Evolutionary conservation across 2,888 invertebrate species (phyloP).

Genomic region (Meiosimyza decipiens): DNA sequence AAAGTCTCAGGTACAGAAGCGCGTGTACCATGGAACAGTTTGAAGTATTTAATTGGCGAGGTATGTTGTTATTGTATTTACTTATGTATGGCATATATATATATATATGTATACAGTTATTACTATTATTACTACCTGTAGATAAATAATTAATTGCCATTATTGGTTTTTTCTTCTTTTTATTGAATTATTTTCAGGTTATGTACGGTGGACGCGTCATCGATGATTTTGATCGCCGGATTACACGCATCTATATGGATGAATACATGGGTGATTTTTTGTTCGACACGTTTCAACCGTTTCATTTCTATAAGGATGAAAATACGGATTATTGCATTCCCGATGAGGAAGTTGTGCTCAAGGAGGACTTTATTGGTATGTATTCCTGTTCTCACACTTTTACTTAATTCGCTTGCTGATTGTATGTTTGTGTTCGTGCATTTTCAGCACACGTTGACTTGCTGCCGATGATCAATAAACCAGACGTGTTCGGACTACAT

Average conservation of each 20-base stretch:
- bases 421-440: constrained; percentile 41
- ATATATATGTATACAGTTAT: no score
- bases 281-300: constrained; percentile 90
- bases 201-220: constrained; percentile 96
- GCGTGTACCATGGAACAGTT: constrained; percentile 87
- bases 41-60: constrained; percentile 93
- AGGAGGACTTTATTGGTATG: constrained; percentile 79
- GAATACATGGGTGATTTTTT: constrained; percentile 96
- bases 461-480: constrained; percentile 85
- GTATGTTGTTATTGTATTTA: constrained; percentile 64
- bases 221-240: constrained; percentile 89
- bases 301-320: constrained; percentile 85
- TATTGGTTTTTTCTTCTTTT: not conserved
- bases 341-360: constrained; percentile 69
- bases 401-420: constrained; percentile 26
- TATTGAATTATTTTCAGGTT: constrained; percentile 69
- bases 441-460: constrained; percentile 79
- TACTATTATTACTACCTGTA: no score
- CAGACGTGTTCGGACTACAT: constrained; percentile 92
- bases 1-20: constrained; percentile 70
- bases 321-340: constrained; percentile 84
- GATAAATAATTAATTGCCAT: constrained; percentile 4
- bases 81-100: not conserved
- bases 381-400: not conserved
- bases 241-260: constrained; percentile 89